These are phyloP conservation scores for Nasonovia ribisnigri DNA, from an alignment of 2,888 invertebrate species.

Conservation along the genomic window DNA sequence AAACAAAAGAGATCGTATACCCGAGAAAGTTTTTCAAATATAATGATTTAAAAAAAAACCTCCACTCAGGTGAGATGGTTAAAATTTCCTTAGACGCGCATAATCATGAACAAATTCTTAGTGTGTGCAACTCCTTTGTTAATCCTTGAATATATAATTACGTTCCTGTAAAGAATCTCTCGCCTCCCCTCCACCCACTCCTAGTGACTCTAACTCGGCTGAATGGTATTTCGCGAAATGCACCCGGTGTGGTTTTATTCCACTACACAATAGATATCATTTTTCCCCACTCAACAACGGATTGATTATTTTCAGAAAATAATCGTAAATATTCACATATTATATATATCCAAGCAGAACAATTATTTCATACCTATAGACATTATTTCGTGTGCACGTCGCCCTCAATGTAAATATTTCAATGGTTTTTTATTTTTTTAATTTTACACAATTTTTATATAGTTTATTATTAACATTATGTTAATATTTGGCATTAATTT, in stretches of 20 bases:
- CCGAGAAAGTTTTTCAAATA: conserved; percentile 29
- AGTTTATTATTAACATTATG: neutral
- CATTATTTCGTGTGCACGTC: neutral
- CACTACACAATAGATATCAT: neutral
- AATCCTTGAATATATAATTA: conserved; percentile 36
- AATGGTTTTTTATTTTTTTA: neutral
- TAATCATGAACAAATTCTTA: conserved; percentile 24
- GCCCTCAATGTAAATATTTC: neutral
- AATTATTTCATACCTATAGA: neutral
- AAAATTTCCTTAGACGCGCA: neutral
- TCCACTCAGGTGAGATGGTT: neutral
- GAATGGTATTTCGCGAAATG: conserved; percentile 1
- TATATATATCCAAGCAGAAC: neutral
- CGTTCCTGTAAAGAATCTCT: neutral
- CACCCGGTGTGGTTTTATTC: neutral
- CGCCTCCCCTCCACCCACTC: neutral
- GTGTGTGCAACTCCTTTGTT: neutral
- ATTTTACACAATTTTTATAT: neutral
- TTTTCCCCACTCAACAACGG: neutral
- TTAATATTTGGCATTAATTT: neutral
- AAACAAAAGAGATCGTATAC: conserved; percentile 17
- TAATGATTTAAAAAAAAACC: conserved; percentile 25
- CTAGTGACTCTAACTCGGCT: neutral
- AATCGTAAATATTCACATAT: neutral
- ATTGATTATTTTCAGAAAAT: conserved; percentile 1